These are phyloP conservation scores for Cyclophora punctaria DNA, from an alignment of 2,888 invertebrate species.

Conservation along the genomic window DNA sequence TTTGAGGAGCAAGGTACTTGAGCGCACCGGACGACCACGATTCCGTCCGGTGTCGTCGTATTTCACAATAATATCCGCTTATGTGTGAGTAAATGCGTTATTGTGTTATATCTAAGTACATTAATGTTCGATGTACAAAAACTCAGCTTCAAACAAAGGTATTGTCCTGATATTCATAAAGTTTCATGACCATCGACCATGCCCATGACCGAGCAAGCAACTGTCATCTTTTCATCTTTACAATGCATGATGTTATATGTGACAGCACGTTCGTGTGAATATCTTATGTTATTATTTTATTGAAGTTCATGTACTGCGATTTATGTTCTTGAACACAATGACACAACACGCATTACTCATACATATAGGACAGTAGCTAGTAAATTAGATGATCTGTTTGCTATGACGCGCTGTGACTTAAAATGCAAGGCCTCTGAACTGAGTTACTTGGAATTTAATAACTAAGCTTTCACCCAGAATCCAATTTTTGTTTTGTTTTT, in stretches of 20 bases:
- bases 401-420: constrained; percentile 45
- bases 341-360: constrained; percentile 74
- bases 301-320: constrained; percentile 36
- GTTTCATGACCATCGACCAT: constrained; percentile 31
- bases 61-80: constrained; percentile 61
- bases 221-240: constrained; percentile 37
- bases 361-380: constrained; percentile 63
- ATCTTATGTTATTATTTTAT: constrained; percentile 35
- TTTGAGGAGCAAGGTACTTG: constrained; percentile 85
- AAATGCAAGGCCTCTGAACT: constrained; percentile 72
- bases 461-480: constrained; percentile 33
- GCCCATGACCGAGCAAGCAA: constrained; percentile 31
- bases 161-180: constrained; percentile 31
- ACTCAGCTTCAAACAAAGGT: constrained; percentile 31
- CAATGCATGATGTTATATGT: constrained; percentile 47
- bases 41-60: constrained; percentile 59
- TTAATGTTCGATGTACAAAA: constrained; percentile 35
- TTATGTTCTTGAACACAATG: constrained; percentile 44
- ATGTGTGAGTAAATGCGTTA: constrained; percentile 75
- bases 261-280: constrained; percentile 42
- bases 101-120: constrained; percentile 48
- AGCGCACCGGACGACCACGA: constrained; percentile 52
- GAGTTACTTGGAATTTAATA: constrained; percentile 71
- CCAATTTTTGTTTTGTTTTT: constrained; percentile 30
- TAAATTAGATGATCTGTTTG: constrained; percentile 38